Evolutionary conservation across 2,797 vertebrate species (phyloP).

Genomic region (Acanthurus leucopareius): DNA sequence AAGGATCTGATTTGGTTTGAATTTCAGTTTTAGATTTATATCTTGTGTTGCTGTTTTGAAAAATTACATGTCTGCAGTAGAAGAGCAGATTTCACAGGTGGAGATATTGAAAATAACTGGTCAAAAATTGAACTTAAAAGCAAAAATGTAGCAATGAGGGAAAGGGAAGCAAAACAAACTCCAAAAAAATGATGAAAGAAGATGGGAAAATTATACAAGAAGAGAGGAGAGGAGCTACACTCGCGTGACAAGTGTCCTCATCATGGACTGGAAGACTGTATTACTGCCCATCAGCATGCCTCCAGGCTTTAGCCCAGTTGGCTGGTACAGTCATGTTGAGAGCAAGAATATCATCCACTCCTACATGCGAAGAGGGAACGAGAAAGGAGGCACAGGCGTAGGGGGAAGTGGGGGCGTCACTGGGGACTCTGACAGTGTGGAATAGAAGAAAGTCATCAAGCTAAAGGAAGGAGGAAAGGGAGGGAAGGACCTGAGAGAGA

Average conservation of each 20-base stretch:
- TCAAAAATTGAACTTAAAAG: background rate
- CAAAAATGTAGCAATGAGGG: background rate
- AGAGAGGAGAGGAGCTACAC: slow-evolving; percentile 39
- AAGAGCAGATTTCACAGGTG: background rate
- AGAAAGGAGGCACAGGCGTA: slow-evolving; percentile 24
- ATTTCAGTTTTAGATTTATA: background rate
- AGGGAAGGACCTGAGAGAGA: background rate
- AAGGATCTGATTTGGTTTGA: background rate
- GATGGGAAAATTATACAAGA: slow-evolving; percentile 40
- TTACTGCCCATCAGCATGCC: slow-evolving; percentile 65
- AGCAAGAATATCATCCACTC: slow-evolving; percentile 59
- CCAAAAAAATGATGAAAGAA: background rate
- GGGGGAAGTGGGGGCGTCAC: background rate
- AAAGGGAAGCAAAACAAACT: slow-evolving; percentile 9
- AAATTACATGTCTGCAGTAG: slow-evolving; percentile 7
- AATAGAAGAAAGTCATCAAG: slow-evolving; percentile 25
- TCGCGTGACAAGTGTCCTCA: slow-evolving; percentile 68
- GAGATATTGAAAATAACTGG: background rate
- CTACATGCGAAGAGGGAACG: slow-evolving; percentile 44
- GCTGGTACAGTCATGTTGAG: slow-evolving; percentile 64
- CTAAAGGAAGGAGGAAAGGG: background rate
- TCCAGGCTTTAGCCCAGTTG: slow-evolving; percentile 75
- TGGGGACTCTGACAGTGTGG: slow-evolving; percentile 15
- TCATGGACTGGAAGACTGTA: slow-evolving; percentile 56
- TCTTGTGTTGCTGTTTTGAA: background rate